Conservation (phyloP, 2,113 vertebrate genomes). For the Tachycineta bicolor region DNA sequence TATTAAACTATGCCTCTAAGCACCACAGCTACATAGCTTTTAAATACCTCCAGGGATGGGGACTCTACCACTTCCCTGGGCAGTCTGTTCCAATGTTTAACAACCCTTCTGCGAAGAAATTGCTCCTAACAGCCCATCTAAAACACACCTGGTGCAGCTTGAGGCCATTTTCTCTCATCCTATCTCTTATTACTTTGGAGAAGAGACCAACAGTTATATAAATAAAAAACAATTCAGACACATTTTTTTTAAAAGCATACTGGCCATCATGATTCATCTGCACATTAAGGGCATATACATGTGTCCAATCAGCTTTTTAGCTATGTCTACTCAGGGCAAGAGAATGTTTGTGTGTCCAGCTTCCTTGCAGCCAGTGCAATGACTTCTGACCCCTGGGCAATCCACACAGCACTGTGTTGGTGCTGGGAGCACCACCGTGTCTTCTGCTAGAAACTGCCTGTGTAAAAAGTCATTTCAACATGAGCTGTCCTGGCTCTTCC, state of each 20-base stretch:
- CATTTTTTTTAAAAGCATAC: background rate
- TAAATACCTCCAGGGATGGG: background rate
- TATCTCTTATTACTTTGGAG: background rate
- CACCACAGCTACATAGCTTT: background rate
- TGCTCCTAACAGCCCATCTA: background rate
- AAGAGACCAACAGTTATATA: fast-evolving
- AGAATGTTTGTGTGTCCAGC: background rate
- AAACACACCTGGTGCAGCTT: background rate
- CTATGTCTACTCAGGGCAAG: background rate
- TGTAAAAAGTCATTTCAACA: background rate
- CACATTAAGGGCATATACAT: background rate
- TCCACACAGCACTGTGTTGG: too few species aligned
- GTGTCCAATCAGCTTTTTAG: background rate
- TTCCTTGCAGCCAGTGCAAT: background rate
- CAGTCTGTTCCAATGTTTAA: background rate
- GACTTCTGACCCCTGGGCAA: background rate
- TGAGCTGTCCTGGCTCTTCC: background rate
- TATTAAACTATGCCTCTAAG: background rate
- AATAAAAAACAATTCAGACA: background rate
- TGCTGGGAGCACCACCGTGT: background rate
- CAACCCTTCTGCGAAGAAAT: background rate
- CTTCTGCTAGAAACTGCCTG: background rate
- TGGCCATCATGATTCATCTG: background rate
- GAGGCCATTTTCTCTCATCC: background rate
- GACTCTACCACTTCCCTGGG: background rate